Conservation (phyloP, 1,140 invertebrate genomes). For the Caenorhabditis briggsae region DNA sequence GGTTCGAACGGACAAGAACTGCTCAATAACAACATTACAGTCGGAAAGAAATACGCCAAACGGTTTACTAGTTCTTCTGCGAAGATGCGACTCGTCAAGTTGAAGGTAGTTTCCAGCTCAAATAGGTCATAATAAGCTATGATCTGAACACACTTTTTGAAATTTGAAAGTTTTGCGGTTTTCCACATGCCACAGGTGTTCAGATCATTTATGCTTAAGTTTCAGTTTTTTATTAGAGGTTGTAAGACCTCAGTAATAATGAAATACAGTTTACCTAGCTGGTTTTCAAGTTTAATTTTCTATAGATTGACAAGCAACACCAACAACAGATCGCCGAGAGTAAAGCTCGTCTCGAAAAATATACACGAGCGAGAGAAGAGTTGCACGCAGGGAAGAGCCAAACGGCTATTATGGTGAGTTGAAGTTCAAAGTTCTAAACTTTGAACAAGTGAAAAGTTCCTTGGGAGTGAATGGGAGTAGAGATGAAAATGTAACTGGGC, state of each 20-base stretch:
- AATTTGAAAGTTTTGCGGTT: too few species aligned
- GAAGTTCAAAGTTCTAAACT: neutral
- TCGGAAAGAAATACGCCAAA: slow-evolving; percentile 37
- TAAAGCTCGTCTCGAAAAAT: neutral
- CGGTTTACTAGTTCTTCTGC: neutral
- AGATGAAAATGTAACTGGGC: too few species aligned
- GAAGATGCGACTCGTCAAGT: slow-evolving; percentile 22
- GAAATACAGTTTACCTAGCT: too few species aligned
- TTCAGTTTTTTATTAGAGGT: too few species aligned
- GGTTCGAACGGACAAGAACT: neutral
- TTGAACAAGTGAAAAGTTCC: too few species aligned
- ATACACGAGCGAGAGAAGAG: neutral
- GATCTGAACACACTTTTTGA: too few species aligned
- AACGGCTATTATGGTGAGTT: slow-evolving; percentile 40
- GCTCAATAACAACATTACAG: slow-evolving; percentile 3
- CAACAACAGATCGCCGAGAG: slow-evolving; percentile 1
- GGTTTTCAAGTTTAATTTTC: neutral
- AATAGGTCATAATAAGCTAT: neutral
- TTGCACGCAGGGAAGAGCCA: slow-evolving; percentile 4
- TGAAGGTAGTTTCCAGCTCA: neutral
- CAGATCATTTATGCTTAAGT: too few species aligned
- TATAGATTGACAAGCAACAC: slow-evolving; percentile 32
- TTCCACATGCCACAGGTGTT: too few species aligned
- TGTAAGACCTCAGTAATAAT: too few species aligned
- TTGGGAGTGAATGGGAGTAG: too few species aligned